A percentile compares a stretch with the other conserved stretches of the same genome.
These are phyloP conservation scores for Drosophila subobscura DNA, from an alignment of 1,140 invertebrate species.

Conservation along the genomic window DNA sequence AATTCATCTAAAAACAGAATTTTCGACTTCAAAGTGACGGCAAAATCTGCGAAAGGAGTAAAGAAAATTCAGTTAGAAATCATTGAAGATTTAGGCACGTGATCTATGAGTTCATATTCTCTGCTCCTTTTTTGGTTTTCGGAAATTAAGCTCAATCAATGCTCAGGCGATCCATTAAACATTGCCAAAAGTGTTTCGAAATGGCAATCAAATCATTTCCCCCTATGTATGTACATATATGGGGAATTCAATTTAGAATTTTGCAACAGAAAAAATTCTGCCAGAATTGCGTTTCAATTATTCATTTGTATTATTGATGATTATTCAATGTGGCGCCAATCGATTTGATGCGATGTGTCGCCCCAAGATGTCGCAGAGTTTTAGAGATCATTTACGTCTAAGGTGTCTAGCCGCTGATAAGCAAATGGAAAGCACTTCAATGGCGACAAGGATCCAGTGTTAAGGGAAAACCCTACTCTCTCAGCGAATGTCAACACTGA, in stretches of 20 bases:
- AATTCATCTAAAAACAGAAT: constrained; percentile 87
- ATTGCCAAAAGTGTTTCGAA: constrained; percentile 41
- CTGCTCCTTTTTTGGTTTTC: constrained; percentile 1
- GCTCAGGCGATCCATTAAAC: constrained; percentile 8
- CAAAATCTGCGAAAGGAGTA: constrained; percentile 86
- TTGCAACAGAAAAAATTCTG: constrained; percentile 25
- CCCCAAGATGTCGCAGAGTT: too few species aligned
- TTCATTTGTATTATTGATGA: constrained; percentile 44
- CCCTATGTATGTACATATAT: too few species aligned
- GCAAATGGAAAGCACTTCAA: constrained; percentile 19
- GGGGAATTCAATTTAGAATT: constrained; percentile 26
- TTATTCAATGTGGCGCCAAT: constrained; percentile 39
- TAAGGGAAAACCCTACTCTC: constrained; percentile 25
- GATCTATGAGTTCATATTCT: too few species aligned
- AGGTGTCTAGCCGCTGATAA: constrained; percentile 44
- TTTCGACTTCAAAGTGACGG: constrained; percentile 86
- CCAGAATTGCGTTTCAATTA: constrained; percentile 27
- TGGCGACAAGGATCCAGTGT: constrained; percentile 12
- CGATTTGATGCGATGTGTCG: too few species aligned
- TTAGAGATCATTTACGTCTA: constrained; percentile 5
- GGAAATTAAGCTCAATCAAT: constrained; percentile 47
- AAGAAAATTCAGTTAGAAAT: constrained; percentile 22
- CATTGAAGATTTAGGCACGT: too few species aligned
- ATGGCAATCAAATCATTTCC: constrained; percentile 17
- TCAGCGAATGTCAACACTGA: constrained; percentile 3